A percentile compares a stretch with the other conserved stretches of the same genome.
Conservation (phyloP, 1,140 invertebrate genomes). For the Pseudomyrmex gracilis region DNA sequence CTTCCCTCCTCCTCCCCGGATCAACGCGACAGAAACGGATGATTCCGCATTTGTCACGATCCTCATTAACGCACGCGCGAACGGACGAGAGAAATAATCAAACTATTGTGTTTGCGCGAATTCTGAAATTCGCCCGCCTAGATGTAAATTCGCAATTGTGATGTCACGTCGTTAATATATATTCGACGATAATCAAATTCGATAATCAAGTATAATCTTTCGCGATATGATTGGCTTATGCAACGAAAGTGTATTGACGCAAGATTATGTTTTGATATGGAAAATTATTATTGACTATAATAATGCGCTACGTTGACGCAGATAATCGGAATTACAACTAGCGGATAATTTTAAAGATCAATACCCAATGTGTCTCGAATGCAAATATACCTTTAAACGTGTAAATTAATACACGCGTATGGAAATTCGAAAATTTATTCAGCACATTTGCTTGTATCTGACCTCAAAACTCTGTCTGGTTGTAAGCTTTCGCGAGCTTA, state of each 20-base stretch:
- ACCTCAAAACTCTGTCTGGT: no score
- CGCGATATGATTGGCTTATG: neutral
- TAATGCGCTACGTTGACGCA: neutral
- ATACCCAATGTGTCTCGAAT: no score
- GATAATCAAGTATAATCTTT: conserved; percentile 22
- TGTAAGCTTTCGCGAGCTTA: no score
- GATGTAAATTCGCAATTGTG: neutral
- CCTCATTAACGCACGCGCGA: conserved; percentile 4
- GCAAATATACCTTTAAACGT: no score
- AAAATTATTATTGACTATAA: neutral
- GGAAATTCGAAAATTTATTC: no score
- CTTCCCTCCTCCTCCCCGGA: neutral
- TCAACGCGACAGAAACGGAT: neutral
- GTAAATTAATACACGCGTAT: no score
- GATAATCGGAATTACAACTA: neutral
- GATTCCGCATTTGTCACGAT: conserved; percentile 36
- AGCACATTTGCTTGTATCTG: no score
- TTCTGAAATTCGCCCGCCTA: neutral
- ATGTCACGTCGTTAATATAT: neutral
- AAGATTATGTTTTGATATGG: neutral
- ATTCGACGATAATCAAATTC: neutral
- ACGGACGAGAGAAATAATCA: conserved; percentile 8
- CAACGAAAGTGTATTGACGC: neutral
- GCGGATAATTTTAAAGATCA: no score
- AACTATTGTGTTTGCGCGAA: neutral